Conservation (phyloP, 2,113 vertebrate genomes). For the Melierax canorus region DNA sequence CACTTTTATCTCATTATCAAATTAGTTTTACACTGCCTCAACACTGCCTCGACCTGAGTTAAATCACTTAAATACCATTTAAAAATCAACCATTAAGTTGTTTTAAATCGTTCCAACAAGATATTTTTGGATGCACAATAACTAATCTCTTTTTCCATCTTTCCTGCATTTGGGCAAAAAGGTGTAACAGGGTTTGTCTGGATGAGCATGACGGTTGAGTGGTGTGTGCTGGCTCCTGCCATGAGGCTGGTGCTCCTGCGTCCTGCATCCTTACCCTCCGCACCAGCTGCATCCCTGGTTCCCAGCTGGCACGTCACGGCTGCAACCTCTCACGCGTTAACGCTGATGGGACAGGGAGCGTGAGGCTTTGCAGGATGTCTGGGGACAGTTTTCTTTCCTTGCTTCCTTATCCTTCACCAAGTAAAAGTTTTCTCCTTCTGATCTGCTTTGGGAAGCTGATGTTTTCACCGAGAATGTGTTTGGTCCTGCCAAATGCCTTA, state of each 20-base stretch:
- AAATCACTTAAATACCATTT: not conserved
- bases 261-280: not conserved
- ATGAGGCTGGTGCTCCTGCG: not conserved
- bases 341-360: accelerated
- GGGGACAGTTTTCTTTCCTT: not conserved
- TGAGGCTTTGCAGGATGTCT: not conserved
- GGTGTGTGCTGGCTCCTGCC: too few species aligned
- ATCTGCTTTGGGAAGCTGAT: not conserved
- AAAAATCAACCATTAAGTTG: not conserved
- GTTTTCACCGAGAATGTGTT: not conserved
- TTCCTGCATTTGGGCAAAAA: not conserved
- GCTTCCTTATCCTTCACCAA: not conserved
- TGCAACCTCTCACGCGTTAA: not conserved
- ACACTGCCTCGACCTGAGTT: not conserved
- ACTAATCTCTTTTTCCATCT: not conserved
- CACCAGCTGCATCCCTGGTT: not conserved
- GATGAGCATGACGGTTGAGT: accelerated
- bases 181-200: not conserved
- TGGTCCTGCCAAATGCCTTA: not conserved
- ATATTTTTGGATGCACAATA: not conserved
- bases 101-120: not conserved
- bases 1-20: not conserved
- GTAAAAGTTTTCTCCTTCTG: not conserved
- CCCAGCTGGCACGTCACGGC: not conserved
- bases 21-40: not conserved